phyloP scores from a whole-genome alignment of 2,888 invertebrate species.

The Drosophila stalkeri region DNA sequence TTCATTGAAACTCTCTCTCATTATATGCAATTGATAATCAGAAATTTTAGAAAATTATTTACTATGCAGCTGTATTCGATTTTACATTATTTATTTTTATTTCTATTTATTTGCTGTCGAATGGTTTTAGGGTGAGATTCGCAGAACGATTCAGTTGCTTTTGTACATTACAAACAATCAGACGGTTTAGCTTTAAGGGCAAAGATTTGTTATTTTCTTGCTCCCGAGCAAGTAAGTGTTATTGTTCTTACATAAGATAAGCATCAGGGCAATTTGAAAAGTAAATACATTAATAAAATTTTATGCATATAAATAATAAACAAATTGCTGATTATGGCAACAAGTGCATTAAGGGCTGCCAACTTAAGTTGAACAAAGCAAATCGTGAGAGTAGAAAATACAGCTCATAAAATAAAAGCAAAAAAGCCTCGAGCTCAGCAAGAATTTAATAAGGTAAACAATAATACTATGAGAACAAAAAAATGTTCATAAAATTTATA shows the following conservation, averaged over 20 bases:
- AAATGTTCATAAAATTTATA: neutral
- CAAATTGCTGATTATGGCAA: constrained; percentile 13
- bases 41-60: constrained; percentile 2
- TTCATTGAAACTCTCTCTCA: constrained; percentile 15
- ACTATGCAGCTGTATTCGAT: neutral
- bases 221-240: constrained; percentile 12
- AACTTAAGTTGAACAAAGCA: neutral
- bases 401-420: neutral
- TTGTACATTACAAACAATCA: constrained; percentile 19
- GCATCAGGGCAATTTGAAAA: neutral
- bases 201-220: neutral
- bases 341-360: constrained; percentile 10
- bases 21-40: constrained; percentile 39
- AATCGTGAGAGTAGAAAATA: neutral
- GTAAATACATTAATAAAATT: neutral
- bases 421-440: constrained; percentile 11
- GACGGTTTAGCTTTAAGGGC: constrained; percentile 23
- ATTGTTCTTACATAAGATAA: constrained; percentile 1
- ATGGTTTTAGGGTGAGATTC: neutral
- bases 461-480: neutral
- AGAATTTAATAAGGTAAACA: constrained; percentile 1
- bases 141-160: constrained; percentile 37
- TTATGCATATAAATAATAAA: neutral
- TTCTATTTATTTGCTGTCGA: neutral
- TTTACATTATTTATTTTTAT: neutral